Base-by-base conservation (phyloP, 2,797 vertebrate genomes). In the Pseudomugil gertrudae region DNA sequence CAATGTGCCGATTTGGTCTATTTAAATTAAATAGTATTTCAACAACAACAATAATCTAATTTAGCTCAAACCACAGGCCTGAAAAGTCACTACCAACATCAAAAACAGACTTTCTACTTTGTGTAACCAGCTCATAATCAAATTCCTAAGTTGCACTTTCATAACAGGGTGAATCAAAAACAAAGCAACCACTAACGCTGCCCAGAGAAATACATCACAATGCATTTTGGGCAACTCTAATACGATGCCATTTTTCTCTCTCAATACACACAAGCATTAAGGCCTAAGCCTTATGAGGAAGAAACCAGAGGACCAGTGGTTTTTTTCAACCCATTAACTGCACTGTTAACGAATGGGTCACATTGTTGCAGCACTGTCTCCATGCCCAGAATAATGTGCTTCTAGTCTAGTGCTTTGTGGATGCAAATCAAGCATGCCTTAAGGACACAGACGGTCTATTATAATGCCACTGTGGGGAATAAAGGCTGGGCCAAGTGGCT, bases 371-470 rank as follows among this genome's bases (percentile, higher is more conserved):
- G 78, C 64, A 53, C 68, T 26, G 74, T 84, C 79, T 87, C 79
- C 30, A 33, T 53, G 69, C 69, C 60, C n/a, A 24, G 65, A 79
- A 79, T 85, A 80, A 83, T 76, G 79, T 38, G 80, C 85, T 80
- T 55, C 55, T 19, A 55, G 64, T 79, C 72, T 43, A 8, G 11
- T 33, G 69, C 80, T 87, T 81, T 88, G 80, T 66, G 63, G 83
- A 88, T 79, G 84, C 83, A 89, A 88, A 87, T 84, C 74, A 74
- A 83, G 81, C 50, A n/a, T 56, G 77, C 78, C 84, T 80, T 63
- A n/a, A 84, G 86, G 87, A 80, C 81, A 84, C 84, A 89, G 83
- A 80, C 79, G 5, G 77, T 70, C 85, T 58, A 78, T 88, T 90
- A 89, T 83, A 64, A 82, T 14, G 83, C 47, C 71, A 74, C 80